Evolutionary conservation across 2,888 invertebrate species (phyloP), one percentile per base, ranked within the genome.

Genomic region (Ophonus ardosiacus): DNA sequence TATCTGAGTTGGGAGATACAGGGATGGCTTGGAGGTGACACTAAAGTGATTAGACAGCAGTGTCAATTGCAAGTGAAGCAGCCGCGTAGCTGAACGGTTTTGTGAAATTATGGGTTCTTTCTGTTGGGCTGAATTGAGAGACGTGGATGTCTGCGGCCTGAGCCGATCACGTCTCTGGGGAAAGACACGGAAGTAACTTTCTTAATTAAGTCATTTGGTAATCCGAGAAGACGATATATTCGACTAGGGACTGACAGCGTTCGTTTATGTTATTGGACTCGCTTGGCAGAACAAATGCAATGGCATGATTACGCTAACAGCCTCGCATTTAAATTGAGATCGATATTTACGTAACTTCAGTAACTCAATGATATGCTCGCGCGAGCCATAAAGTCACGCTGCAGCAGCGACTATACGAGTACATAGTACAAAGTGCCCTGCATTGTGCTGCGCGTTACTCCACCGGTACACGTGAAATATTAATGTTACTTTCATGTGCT

Each of bases 141-240:
- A 24, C 10, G 2, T 7, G n/a, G 74, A 10, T 15, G 18, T n/a
- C 71, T 43, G 74, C 40, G 81, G 56, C 18, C 51, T 24, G 68
- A 71, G 65, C 61, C 31, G 40, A 74, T 40, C 40, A 21, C 13
- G 10, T 65, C 84, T 61, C 84, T 3, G 7, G 81, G 74, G 81
- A 85, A 61, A 59, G 61, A 38, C 80, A 81, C 71, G 80, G 51
- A 85, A 80, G 71, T 86, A 87, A 87, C 86, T 87, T 87, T 87
- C 86, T 86, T 87, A 86, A 87, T 87, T 86, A 87, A 87, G 86
- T 86, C 86, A 86, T 87, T 86, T 86, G 74, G 84, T 86, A 86
- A 87, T 86, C 86, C 84, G 80, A 85, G 86, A 84, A 85, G 85
- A 84, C 84, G 85, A 86, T 87, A 86, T 86, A 86, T 86, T 85